Conservation (phyloP, 2,113 vertebrate genomes). For the Pteropus alecto region DNA sequence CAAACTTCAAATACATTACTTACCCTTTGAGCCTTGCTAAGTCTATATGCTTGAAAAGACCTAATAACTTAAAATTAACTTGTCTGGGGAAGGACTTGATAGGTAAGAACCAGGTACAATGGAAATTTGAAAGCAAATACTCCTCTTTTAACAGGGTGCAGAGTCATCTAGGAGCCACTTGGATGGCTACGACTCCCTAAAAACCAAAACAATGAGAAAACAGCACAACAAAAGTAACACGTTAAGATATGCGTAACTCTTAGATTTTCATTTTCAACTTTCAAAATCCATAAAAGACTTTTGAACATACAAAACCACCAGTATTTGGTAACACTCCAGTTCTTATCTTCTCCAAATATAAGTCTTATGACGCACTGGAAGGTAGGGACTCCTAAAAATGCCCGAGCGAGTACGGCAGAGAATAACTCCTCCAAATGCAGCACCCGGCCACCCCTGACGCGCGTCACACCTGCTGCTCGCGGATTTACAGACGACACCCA, state of each 20-base stretch:
- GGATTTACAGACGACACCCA: neutral
- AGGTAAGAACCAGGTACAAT: neutral
- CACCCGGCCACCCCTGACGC: neutral
- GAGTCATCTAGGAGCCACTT: neutral
- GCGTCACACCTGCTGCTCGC: neutral
- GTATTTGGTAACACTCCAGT: neutral
- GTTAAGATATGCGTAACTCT: neutral
- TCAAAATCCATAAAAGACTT: slow-evolving; percentile 13
- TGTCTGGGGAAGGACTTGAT: neutral
- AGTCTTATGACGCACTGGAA: slow-evolving; percentile 26
- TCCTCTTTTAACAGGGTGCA: neutral
- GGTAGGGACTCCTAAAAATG: slow-evolving; percentile 43
- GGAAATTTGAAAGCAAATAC: slow-evolving; percentile 5
- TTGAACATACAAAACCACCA: neutral
- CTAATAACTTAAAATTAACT: slow-evolving; percentile 30
- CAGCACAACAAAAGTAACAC: neutral
- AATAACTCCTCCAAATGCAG: neutral
- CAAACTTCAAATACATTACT: neutral
- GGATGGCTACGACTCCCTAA: neutral
- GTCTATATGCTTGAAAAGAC: neutral
- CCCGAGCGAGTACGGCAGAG: neutral
- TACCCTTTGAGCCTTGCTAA: neutral
- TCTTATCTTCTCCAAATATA: neutral
- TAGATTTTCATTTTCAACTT: slow-evolving; percentile 41
- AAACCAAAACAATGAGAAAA: neutral